phyloP scores from a whole-genome alignment of 2,888 invertebrate species.

The Gortyna flavago region DNA sequence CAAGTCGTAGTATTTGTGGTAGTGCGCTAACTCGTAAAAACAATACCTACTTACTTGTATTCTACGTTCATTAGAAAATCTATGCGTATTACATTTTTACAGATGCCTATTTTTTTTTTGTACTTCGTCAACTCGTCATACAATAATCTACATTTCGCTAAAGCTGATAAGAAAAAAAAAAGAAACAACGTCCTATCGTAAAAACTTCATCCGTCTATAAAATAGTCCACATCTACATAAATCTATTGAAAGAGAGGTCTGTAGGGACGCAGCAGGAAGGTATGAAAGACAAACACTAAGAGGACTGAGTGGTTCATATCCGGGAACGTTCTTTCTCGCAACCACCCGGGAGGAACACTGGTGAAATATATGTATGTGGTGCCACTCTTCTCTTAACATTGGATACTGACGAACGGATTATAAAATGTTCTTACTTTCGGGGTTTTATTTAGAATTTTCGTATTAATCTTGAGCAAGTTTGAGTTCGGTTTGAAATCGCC shows the following conservation, averaged over 20 bases:
- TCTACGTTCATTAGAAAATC: background rate
- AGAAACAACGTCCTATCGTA: background rate
- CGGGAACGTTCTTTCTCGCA: constrained; percentile 75
- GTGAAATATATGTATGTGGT: constrained; percentile 67
- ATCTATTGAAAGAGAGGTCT: constrained; percentile 22
- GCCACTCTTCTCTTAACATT: constrained; percentile 19
- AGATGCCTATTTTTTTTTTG: background rate
- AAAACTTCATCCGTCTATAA: background rate
- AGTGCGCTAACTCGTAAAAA: background rate
- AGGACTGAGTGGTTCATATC: constrained; percentile 81
- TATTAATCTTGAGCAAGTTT: background rate
- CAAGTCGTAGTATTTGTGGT: background rate
- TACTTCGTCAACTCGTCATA: background rate
- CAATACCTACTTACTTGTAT: no score
- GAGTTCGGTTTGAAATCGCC: background rate
- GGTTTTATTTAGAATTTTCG: background rate
- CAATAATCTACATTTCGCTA: background rate
- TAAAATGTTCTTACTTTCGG: background rate
- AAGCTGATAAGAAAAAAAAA: background rate
- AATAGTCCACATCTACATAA: constrained; percentile 25
- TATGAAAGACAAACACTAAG: constrained; percentile 75
- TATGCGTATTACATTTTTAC: background rate
- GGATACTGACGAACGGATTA: background rate
- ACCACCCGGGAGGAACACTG: constrained; percentile 59
- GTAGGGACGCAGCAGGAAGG: constrained; percentile 63